Evolutionary conservation across 2,888 invertebrate genomes (phyloP).

Genomic region (Eupsilia transversa): DNA sequence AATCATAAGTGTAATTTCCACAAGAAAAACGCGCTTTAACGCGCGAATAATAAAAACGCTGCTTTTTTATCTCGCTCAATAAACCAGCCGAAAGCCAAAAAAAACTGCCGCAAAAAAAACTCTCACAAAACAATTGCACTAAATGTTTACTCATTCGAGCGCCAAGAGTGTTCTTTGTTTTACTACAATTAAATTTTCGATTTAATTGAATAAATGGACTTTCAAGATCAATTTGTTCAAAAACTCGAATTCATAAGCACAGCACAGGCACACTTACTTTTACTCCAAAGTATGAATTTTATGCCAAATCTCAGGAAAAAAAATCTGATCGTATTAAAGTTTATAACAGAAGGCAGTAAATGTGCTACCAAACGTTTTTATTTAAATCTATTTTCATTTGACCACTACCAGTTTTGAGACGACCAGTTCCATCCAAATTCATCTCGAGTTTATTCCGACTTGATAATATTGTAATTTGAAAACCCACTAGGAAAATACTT

Average conservation of each 20-base stretch:
- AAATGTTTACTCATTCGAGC: neutral
- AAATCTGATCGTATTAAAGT: too few relatives aligned
- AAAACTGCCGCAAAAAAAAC: neutral
- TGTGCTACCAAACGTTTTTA: constrained; percentile 4
- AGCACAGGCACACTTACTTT: neutral
- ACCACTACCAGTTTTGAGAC: neutral
- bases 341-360: neutral
- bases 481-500: neutral
- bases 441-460: neutral
- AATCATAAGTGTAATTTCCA: too few relatives aligned
- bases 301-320: neutral
- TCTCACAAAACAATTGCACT: neutral
- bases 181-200: neutral
- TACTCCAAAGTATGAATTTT: neutral
- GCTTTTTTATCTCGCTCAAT: too few relatives aligned
- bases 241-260: neutral
- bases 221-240: neutral
- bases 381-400: neutral
- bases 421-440: neutral
- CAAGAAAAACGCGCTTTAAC: too few relatives aligned
- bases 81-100: too few relatives aligned
- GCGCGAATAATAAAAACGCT: too few relatives aligned
- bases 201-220: neutral
- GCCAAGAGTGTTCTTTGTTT: neutral
- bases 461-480: too few relatives aligned